Base-by-base conservation (phyloP, 2,113 vertebrate species). In the Aphyosemion australe region DNA sequence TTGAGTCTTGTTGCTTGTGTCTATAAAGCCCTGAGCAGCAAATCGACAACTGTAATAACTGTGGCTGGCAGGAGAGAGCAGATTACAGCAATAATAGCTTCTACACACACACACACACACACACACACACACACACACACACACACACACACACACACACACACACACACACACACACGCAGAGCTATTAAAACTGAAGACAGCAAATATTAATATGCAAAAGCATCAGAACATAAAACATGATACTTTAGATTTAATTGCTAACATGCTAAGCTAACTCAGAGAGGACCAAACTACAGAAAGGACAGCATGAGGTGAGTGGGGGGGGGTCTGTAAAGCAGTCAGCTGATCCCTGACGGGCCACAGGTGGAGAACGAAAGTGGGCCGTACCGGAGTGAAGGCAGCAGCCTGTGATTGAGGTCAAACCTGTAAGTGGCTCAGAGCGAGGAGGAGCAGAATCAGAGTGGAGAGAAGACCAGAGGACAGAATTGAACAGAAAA, bases 1-100 rank as follows among this genome's bases (percentile, higher is more conserved):
- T 68, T 5, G 64, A 75, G 78, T 65, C 74, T 79, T 21, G 81
- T 80, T 82, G 83, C 82, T 69, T 75, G 74, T 82, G 79, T 89
- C 84, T 83, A 81, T 87, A 86, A 89, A 90, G 78, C 79, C 80
- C 82, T 69, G 72, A 85, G 83, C 83, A 74, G 52, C 83, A 74
- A 82, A 89, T 89, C 72, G 84, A 90, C 87, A 86, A 86, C 69
- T 86, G 82, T 85, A 89, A 90, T 89, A 89, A 88, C 87, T 82
- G 80, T 69, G 76, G 83, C 76, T 83, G 83, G 84, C 87, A 87
- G 72, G 69, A 87, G 80, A 82, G 78, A 82, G 65, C 78, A 79
- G 81, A 88, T 86, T 86, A 83, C 83, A 84, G 81, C 84, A 85
- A 86, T 87, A 79, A 81, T 9, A 71, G 67, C 20, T 53, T 69